Evolutionary conservation across 2,888 invertebrate genomes (phyloP).

Genomic region (Limnephilus lunatus): DNA sequence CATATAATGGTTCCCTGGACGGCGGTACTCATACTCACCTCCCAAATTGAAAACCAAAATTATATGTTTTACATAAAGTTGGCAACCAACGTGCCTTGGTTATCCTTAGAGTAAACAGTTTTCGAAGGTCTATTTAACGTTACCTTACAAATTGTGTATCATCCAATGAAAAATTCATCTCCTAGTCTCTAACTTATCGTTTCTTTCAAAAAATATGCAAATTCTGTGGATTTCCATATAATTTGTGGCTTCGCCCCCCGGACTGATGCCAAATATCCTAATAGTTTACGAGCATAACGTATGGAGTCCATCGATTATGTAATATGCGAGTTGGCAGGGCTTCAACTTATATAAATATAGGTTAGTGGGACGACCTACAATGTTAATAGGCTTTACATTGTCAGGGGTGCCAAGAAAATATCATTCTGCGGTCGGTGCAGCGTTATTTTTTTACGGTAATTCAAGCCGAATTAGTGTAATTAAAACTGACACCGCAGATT

Average conservation of each 20-base stretch:
- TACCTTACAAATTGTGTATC: not conserved
- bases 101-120: not conserved
- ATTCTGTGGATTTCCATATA: constrained; percentile 5
- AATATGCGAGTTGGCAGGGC: constrained; percentile 35
- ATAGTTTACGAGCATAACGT: constrained; percentile 15
- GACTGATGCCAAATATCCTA: constrained; percentile 31
- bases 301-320: constrained; percentile 38
- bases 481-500: not conserved
- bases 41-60: no score
- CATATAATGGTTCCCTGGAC: no score
- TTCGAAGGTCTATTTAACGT: not conserved
- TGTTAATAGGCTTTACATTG: constrained; percentile 41
- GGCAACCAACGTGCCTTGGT: not conserved
- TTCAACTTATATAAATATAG: constrained; percentile 32
- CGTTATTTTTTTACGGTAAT: not conserved
- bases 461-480: not conserved
- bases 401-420: constrained; percentile 33
- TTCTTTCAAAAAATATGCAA: constrained; percentile 26
- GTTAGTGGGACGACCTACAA: constrained; percentile 18
- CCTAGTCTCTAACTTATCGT: not conserved
- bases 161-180: not conserved
- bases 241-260: constrained; percentile 18
- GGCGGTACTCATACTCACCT: no score
- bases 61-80: no score
- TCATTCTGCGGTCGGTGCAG: constrained; percentile 1